Evolutionary conservation across 1,140 invertebrate species (phyloP), one percentile per base, ranked within the genome.

Genomic region (Melanaphis sacchari): DNA sequence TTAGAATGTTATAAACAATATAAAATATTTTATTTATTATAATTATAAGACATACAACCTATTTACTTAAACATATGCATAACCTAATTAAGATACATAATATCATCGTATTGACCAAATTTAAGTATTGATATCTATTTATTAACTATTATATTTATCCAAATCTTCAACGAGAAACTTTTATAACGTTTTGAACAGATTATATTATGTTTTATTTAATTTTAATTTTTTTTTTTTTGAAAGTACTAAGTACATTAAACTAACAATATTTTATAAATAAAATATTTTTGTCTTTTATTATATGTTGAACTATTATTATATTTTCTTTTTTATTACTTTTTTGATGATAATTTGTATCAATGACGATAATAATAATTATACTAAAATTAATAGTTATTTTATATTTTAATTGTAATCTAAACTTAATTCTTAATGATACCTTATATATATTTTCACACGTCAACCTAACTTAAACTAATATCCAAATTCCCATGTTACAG

Each of bases 401-500:
- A 43, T 43, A 24, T 36, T 6, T 22, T n/a, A n/a, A 85, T 85
- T 18, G 11, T 85, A n/a, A 31, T 76, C 15, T 76, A 76, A 76
- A 76, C 31, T 66, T 66, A 66, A 66, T n/a, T 66, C 31, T n/a
- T 76, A 76, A 76, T n/a, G 59, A 18, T 76, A 76, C 59, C 31
- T 76, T 76, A 76, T n/a, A n/a, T 76, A 18, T 76, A 76, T 18
- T 76, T 76, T 76, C 59, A n/a, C 59, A 76, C 59, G 15, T 76
- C 31, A 76, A n/a, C 31, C 31, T 85, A 59, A 90, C 54, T 90
- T 90, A 90, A 59, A 66, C 89, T 90, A 59, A 90, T 54, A 93
- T 93, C 81, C n/a, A 81, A 84, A 93, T 52, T 93, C 46, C 81
- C 49, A 26, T 31, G 15, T 43, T 8, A 1, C 43, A 18, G 81